phyloP scores from a whole-genome alignment of 2,888 invertebrate genomes.

The Epinotia demarniana region DNA sequence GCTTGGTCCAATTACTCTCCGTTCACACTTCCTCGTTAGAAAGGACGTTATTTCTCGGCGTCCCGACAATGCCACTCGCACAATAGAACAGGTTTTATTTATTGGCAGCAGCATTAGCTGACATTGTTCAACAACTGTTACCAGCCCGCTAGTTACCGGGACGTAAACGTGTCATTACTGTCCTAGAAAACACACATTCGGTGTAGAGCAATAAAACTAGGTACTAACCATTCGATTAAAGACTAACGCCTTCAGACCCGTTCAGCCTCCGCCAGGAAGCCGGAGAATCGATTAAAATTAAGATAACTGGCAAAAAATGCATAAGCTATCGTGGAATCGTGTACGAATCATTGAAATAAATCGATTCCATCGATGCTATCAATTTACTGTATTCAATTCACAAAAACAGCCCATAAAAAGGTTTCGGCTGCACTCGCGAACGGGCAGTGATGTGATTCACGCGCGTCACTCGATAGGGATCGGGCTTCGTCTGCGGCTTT shows the following conservation, averaged over 20 bases:
- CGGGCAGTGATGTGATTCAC: slow-evolving; percentile 68
- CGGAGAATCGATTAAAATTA: slow-evolving; percentile 20
- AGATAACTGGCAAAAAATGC: slow-evolving; percentile 23
- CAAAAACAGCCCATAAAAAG: slow-evolving; percentile 69
- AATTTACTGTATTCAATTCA: slow-evolving; percentile 61
- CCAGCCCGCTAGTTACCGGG: slow-evolving; percentile 40
- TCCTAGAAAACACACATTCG: slow-evolving; percentile 34
- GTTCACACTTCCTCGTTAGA: slow-evolving; percentile 72
- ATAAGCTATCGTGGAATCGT: slow-evolving; percentile 59
- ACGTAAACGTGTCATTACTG: slow-evolving; percentile 41
- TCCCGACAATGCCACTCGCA: slow-evolving; percentile 62
- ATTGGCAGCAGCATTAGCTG: slow-evolving; percentile 57
- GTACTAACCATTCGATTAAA: slow-evolving; percentile 21
- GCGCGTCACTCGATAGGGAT: slow-evolving; percentile 64
- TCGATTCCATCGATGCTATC: slow-evolving; percentile 67
- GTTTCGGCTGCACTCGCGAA: slow-evolving; percentile 61
- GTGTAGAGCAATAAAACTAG: slow-evolving; percentile 26
- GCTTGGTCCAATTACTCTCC: slow-evolving; percentile 66
- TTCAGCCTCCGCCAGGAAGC: slow-evolving; percentile 30
- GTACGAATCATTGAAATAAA: slow-evolving; percentile 71
- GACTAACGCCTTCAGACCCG: slow-evolving; percentile 24
- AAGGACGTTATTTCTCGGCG: slow-evolving; percentile 67
- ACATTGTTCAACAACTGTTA: slow-evolving; percentile 47
- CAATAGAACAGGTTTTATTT: slow-evolving; percentile 65
- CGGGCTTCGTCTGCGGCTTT: slow-evolving; percentile 65